A percentile compares a stretch with the other conserved stretches of the same genome.
Evolutionary conservation across 1,140 invertebrate species (phyloP).

Genomic region (Scylla paramamosain): DNA sequence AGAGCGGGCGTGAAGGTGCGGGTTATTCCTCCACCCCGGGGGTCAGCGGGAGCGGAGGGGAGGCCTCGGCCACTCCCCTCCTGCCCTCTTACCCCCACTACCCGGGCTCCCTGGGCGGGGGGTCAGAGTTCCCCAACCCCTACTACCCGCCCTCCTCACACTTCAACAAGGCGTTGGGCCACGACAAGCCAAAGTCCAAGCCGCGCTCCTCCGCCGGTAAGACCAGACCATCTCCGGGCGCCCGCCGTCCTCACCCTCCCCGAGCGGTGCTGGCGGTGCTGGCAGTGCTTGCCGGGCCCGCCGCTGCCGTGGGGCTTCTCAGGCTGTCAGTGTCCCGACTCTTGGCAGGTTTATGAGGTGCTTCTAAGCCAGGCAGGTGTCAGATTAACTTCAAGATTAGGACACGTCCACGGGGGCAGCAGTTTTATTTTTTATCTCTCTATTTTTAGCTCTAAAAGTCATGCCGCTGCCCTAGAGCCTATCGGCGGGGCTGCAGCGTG

Average conservation of each 20-base stretch:
- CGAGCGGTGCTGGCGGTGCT: neutral
- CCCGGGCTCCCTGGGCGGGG: slow-evolving; percentile 71
- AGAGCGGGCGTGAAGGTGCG: slow-evolving; percentile 75
- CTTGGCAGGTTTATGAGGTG: slow-evolving; percentile 27
- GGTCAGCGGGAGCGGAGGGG: slow-evolving; percentile 57
- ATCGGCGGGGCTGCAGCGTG: neutral
- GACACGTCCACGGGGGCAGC: slow-evolving; percentile 6
- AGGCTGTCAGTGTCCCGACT: neutral
- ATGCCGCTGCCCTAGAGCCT: neutral
- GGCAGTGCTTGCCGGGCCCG: neutral
- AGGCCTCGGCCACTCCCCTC: slow-evolving; percentile 72
- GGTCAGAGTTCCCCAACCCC: slow-evolving; percentile 74
- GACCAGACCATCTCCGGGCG: slow-evolving; percentile 53
- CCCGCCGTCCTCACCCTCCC: neutral
- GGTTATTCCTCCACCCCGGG: slow-evolving; percentile 71
- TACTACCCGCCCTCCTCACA: slow-evolving; percentile 75
- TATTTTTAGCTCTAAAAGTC: neutral
- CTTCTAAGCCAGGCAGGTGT: slow-evolving; percentile 66
- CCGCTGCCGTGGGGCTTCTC: slow-evolving; percentile 22
- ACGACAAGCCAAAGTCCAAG: slow-evolving; percentile 76
- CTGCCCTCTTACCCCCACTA: slow-evolving; percentile 74
- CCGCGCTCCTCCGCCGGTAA: slow-evolving; percentile 76
- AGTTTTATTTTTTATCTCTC: slow-evolving; percentile 34
- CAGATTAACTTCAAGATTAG: slow-evolving; percentile 62
- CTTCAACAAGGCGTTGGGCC: slow-evolving; percentile 74